Evolutionary conservation across 2,888 invertebrate species (phyloP).

Genomic region (Volucella inanis): DNA sequence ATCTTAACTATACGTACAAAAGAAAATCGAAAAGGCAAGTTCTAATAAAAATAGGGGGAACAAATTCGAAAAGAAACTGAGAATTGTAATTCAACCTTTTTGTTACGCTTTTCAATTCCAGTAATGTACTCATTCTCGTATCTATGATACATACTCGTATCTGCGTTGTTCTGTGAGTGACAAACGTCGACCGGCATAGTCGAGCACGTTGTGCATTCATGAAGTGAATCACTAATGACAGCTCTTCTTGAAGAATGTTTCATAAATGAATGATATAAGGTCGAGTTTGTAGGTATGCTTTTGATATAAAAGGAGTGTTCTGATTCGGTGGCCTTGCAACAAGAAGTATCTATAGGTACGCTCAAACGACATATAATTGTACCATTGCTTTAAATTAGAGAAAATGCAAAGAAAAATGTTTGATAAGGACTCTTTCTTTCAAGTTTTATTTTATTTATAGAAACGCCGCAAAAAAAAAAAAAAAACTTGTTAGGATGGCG

Average conservation of each 20-base stretch:
- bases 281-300: constrained; percentile 23
- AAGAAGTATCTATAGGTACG: too few species aligned
- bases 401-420: too few species aligned
- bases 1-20: background rate
- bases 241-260: constrained; percentile 20
- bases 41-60: constrained; percentile 22
- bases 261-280: constrained; percentile 48
- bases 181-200: constrained; percentile 39
- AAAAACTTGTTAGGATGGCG: too few species aligned
- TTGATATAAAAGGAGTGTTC: constrained; percentile 42
- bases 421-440: too few species aligned
- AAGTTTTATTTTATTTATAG: too few species aligned
- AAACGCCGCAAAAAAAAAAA: too few species aligned
- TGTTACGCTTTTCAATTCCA: constrained; percentile 13
- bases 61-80: background rate
- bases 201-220: constrained; percentile 35
- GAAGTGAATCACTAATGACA: constrained; percentile 50
- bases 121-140: background rate
- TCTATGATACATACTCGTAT: background rate
- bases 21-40: background rate
- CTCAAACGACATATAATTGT: too few species aligned
- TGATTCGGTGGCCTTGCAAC: constrained; percentile 47
- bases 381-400: too few species aligned
- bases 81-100: constrained; percentile 34
- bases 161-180: constrained; percentile 35